A percentile compares a stretch with the other conserved stretches of the same genome.
These are phyloP conservation scores for Bugulina stolonifera DNA, from an alignment of 2,888 invertebrate species.

Conservation along the genomic window DNA sequence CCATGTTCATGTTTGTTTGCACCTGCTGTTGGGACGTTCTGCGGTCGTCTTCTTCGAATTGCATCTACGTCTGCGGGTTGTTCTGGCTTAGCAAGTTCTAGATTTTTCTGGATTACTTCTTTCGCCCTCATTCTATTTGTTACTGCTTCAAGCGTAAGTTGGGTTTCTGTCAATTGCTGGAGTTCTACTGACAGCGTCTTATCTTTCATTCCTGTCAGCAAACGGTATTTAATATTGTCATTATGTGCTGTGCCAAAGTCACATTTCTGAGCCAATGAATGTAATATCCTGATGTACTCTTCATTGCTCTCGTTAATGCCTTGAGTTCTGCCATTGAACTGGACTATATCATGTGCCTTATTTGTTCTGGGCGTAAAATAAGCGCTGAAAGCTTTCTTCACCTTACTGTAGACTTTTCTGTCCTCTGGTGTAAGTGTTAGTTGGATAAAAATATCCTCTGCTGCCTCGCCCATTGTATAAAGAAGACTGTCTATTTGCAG, in stretches of 20 bases:
- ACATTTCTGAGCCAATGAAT: neutral
- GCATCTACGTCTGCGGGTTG: conserved; percentile 12
- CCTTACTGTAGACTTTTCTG: neutral
- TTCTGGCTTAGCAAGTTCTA: neutral
- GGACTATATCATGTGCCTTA: neutral
- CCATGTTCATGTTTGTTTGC: neutral
- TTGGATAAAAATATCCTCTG: neutral
- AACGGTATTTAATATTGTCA: neutral
- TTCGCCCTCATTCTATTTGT: neutral
- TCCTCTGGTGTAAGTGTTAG: neutral
- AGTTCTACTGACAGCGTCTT: neutral
- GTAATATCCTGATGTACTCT: neutral
- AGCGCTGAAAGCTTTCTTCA: neutral
- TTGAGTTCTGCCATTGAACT: neutral
- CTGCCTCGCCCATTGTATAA: conserved; percentile 10
- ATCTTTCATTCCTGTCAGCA: conserved; percentile 16
- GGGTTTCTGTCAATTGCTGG: neutral
- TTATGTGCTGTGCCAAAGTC: neutral
- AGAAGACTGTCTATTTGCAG: neutral
- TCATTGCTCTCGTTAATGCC: neutral
- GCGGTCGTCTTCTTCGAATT: neutral
- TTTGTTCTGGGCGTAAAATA: neutral
- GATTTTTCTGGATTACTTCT: neutral
- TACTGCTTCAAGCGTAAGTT: neutral
- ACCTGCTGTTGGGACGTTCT: neutral